Percentiles rank a stretch among this genome's conserved stretches.
phyloP scores from a whole-genome alignment of 2,797 vertebrate genomes.

The Cottoperca gobio region DNA sequence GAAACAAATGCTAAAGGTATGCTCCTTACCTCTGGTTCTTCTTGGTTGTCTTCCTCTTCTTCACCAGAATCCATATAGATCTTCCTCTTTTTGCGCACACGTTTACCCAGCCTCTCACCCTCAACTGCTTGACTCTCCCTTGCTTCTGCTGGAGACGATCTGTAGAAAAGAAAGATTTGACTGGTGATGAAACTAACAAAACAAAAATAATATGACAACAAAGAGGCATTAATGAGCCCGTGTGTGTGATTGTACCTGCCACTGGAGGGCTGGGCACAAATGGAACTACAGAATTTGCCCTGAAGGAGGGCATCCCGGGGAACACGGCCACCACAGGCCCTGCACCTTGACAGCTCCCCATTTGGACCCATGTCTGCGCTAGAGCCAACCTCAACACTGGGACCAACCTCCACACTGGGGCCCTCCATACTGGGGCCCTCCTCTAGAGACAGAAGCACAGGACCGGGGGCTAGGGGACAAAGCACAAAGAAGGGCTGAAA shows the following conservation, averaged over 20 bases:
- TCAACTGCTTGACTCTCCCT: slow-evolving; percentile 81
- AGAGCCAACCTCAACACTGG: slow-evolving; percentile 75
- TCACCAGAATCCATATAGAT: slow-evolving; percentile 93
- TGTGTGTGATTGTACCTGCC: slow-evolving; percentile 79
- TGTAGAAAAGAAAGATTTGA: slow-evolving; percentile 33
- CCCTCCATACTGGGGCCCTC: slow-evolving; percentile 75
- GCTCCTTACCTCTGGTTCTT: slow-evolving; percentile 88
- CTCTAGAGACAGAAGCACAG: slow-evolving; percentile 72
- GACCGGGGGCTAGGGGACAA: slow-evolving; percentile 61
- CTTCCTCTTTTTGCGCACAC: slow-evolving; percentile 91
- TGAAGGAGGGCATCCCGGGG: slow-evolving; percentile 83
- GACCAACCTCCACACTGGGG: slow-evolving; percentile 72
- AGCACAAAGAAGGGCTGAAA: slow-evolving; percentile 33
- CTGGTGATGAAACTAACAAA: neutral
- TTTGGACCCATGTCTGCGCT: slow-evolving; percentile 54
- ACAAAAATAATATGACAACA: neutral
- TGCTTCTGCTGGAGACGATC: slow-evolving; percentile 82
- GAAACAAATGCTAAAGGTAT: neutral
- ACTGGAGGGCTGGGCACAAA: slow-evolving; percentile 85
- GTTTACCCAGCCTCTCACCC: slow-evolving; percentile 87
- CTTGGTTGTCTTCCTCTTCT: slow-evolving; percentile 90
- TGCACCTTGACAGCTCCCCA: slow-evolving; percentile 72
- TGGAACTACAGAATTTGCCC: slow-evolving; percentile 84
- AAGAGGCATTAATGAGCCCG: neutral
- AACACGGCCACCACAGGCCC: slow-evolving; percentile 77